phyloP scores from a whole-genome alignment of 2,113 vertebrate species.

The Pedetes capensis region DNA sequence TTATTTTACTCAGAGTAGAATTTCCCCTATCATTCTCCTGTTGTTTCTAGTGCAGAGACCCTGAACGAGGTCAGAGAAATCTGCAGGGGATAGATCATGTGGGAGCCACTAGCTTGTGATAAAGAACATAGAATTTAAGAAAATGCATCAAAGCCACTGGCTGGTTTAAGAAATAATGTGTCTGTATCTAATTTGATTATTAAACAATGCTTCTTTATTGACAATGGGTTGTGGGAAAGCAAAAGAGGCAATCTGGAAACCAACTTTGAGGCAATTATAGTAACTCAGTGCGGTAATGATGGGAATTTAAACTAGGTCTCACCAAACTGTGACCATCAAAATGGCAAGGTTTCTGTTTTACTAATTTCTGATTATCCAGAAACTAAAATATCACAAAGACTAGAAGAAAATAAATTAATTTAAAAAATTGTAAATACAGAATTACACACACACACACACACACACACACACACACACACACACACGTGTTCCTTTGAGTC shows the following conservation, averaged over 20 bases:
- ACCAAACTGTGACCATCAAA: neutral
- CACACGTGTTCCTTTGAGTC: neutral
- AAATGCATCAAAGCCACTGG: neutral
- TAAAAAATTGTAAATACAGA: neutral
- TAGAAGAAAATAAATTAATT: neutral
- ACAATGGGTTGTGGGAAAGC: neutral
- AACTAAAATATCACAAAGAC: neutral
- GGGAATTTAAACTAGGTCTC: neutral
- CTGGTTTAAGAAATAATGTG: neutral
- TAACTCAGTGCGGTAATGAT: neutral
- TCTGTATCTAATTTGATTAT: neutral
- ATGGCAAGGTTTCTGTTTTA: neutral
- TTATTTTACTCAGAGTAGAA: neutral
- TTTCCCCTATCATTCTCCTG: neutral
- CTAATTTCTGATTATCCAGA: neutral
- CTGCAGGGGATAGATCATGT: accelerated
- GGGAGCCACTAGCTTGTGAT: neutral
- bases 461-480: neutral
- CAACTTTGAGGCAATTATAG: accelerated
- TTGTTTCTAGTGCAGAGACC: neutral
- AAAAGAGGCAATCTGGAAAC: neutral
- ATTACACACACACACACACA: neutral
- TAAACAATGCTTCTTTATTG: neutral
- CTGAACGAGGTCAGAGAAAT: neutral
- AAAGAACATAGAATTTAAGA: neutral